Conservation (phyloP, 2,113 vertebrate genomes). For the Circaetus cinerascens region DNA sequence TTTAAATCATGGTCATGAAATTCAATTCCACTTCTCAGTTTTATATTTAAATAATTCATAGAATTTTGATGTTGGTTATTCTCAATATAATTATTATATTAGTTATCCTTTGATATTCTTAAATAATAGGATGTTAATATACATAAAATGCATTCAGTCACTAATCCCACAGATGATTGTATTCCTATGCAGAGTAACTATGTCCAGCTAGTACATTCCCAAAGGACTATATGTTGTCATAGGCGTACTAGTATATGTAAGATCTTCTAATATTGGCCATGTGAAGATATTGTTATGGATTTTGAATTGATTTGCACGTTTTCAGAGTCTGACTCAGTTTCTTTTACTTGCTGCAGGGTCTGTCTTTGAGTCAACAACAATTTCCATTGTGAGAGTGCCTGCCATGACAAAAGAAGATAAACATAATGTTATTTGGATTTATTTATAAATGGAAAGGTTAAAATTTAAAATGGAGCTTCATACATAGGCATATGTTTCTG, state of each 20-base stretch:
- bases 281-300: not conserved
- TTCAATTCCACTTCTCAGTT: not conserved
- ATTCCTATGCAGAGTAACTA: not conserved
- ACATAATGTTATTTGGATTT: fast-evolving
- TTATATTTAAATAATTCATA: not conserved
- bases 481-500: not conserved
- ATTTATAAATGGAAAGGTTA: not conserved
- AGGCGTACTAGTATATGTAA: not conserved
- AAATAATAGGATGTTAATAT: not conserved
- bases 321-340: not conserved
- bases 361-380: not conserved
- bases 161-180: not conserved
- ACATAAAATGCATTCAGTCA: not conserved
- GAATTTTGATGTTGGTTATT: not conserved
- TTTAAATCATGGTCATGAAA: not conserved
- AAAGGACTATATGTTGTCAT: not conserved
- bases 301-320: not conserved
- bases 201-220: not conserved
- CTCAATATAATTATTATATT: not conserved
- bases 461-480: not conserved
- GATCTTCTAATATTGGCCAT: not conserved
- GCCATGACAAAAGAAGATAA: not conserved
- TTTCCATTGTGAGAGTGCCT: not conserved
- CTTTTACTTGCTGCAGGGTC: not conserved
- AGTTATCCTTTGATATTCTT: not conserved